phyloP scores from a whole-genome alignment of 2,113 vertebrate species.

The Ochotona princeps region DNA sequence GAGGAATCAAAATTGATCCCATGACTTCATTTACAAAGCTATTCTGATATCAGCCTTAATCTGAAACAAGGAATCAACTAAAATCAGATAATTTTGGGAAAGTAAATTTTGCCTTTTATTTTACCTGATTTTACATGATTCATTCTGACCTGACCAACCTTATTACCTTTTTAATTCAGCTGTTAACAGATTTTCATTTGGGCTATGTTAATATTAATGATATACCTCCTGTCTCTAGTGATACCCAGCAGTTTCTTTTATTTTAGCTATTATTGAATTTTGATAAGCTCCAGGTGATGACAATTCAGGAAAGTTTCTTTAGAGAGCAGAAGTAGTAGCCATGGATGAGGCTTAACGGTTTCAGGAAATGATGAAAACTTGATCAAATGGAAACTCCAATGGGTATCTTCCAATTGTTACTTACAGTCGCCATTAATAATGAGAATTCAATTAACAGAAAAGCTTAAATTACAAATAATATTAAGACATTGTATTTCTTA shows the following conservation, averaged over 20 bases:
- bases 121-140: constrained; percentile 2
- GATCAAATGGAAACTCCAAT: constrained; percentile 43
- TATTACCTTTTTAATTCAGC: background rate
- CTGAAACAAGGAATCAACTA: background rate
- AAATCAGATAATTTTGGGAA: constrained; percentile 42
- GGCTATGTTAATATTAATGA: constrained; percentile 34
- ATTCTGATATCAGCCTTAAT: background rate
- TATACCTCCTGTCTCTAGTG: constrained; percentile 38
- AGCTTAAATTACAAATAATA: constrained; percentile 9
- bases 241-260: constrained; percentile 52
- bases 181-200: constrained; percentile 33
- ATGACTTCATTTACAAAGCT: background rate
- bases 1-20: constrained; percentile 2
- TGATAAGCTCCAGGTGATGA: constrained; percentile 58
- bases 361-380: constrained; percentile 57
- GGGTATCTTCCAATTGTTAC: background rate
- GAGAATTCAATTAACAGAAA: constrained; percentile 55
- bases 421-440: constrained; percentile 26
- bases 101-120: background rate
- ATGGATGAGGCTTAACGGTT: constrained; percentile 58
- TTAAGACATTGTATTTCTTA: constrained; percentile 7
- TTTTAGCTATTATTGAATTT: constrained; percentile 3
- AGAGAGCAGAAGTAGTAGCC: constrained; percentile 29
- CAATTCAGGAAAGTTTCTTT: constrained; percentile 38
- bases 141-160: background rate